Base-by-base conservation (phyloP, 2,113 vertebrate genomes). In the Tragelaphus scriptus region DNA sequence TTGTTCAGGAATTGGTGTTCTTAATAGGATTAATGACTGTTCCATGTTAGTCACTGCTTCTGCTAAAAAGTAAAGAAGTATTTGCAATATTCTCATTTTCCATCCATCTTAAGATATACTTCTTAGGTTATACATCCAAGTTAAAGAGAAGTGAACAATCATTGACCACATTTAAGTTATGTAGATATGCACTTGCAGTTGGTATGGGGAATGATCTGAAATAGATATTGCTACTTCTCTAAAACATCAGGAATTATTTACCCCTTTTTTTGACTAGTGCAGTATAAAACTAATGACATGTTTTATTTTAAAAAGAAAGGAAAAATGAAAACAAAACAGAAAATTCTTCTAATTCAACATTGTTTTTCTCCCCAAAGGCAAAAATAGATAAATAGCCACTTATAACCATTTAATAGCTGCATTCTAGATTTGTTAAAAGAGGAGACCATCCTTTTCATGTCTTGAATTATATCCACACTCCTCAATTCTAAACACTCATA, bases 291-390 rank as follows among this genome's bases (percentile, higher is more conserved):
- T 9, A 95, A 86, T 47, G 15, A 32, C 56, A 44, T 63, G 4
- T 94, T 95, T 97, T 59, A 90, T 71, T 93, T 90, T 82, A 75
- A 81, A 80, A 81, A 75, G 28, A 81, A 95, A 91, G 56, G 13
- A 91, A 77, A 89, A 91, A 53, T 75, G n/a, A 88, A 86, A 81
- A 77, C 7, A 89, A 94, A 93, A 25, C 13, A 91, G 61, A 81
- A 97, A 90, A 59, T 2, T 44, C 63, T 77, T 80, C 8, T 92
- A 85, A 86, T 17, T 81, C 17, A 95, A 30, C 32, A 63, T 12
- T 77, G 25, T 36, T 85, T 89, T 93, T 47, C 36, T 53, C 28
- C 53, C 5, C 40, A 55, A 82, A 80, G 40, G 28, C 15, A 96
- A 89, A 96, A 88, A 92, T 15, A 56, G 40, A 44, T 51, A 97